These are phyloP conservation scores for Cyprinus carpio DNA, from an alignment of 2,113 vertebrate species.

Conservation along the genomic window DNA sequence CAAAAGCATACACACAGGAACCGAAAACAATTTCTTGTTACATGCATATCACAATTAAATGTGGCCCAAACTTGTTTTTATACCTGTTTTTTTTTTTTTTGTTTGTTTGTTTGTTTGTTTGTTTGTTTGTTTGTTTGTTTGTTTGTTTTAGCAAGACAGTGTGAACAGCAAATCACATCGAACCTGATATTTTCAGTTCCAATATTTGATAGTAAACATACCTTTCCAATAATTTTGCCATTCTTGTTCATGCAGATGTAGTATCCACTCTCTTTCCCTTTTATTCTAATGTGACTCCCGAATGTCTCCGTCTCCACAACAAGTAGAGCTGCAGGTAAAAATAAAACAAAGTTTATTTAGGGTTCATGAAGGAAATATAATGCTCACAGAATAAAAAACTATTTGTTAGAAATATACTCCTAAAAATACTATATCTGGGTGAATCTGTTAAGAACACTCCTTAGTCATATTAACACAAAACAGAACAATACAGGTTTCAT, in stretches of 20 bases:
- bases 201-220: conserved; percentile 54
- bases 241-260: conserved; percentile 83
- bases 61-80: too few relatives aligned
- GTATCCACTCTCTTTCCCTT: conserved; percentile 79
- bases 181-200: not conserved
- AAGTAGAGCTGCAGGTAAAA: conserved; percentile 74
- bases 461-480: not conserved
- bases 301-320: conserved; percentile 81
- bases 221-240: conserved; percentile 80
- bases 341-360: conserved; percentile 10
- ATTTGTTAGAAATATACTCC: not conserved
- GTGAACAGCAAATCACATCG: not conserved
- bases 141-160: not conserved
- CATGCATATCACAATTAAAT: not conserved
- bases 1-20: too few relatives aligned
- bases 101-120: too few relatives aligned
- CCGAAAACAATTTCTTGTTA: not conserved
- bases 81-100: too few relatives aligned
- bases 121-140: too few relatives aligned
- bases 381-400: not conserved
- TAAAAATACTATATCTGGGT: too few relatives aligned
- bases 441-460: not conserved
- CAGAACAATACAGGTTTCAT: not conserved
- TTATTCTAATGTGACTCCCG: conserved; percentile 80
- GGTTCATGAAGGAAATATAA: not conserved